phyloP scores from a whole-genome alignment of 2,797 vertebrate species.

The Acipenser transmontanus region DNA sequence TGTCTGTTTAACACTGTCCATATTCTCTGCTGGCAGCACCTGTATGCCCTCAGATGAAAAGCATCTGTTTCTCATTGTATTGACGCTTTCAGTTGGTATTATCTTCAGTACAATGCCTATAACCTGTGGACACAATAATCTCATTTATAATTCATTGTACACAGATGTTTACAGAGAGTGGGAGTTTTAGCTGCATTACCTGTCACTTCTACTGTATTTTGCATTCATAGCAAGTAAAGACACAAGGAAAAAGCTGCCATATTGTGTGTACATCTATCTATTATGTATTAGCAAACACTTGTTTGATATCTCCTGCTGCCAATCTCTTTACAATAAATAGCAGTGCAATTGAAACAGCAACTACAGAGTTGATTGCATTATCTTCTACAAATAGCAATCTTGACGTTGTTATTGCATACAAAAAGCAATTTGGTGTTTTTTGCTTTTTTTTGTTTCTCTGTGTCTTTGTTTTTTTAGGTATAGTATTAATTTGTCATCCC shows the following conservation, averaged over 20 bases:
- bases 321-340: constrained; percentile 19
- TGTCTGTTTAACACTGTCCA: constrained; percentile 38
- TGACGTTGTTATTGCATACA: too few species aligned
- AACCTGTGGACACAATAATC: constrained; percentile 47
- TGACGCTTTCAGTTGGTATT: constrained; percentile 50
- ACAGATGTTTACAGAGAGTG: constrained; percentile 46
- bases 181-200: constrained; percentile 42
- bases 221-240: constrained; percentile 39
- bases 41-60: constrained; percentile 50
- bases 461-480: too few species aligned
- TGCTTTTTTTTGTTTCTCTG: too few species aligned
- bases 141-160: constrained; percentile 53
- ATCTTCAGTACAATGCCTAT: constrained; percentile 38
- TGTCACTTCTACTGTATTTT: constrained; percentile 50
- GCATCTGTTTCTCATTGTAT: constrained; percentile 57
- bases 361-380: too few species aligned
- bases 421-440: too few species aligned
- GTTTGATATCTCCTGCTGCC: constrained; percentile 44
- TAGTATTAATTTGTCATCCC: too few species aligned
- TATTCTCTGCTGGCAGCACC: constrained; percentile 48
- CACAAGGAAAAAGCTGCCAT: constrained; percentile 45
- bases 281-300: constrained; percentile 43
- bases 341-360: neutral
- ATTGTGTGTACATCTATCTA: constrained; percentile 36
- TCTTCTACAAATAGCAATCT: too few species aligned